Evolutionary conservation across 2,797 vertebrate species (phyloP), one percentile per base, ranked within the genome.

Genomic region (Neostethus bicornis): DNA sequence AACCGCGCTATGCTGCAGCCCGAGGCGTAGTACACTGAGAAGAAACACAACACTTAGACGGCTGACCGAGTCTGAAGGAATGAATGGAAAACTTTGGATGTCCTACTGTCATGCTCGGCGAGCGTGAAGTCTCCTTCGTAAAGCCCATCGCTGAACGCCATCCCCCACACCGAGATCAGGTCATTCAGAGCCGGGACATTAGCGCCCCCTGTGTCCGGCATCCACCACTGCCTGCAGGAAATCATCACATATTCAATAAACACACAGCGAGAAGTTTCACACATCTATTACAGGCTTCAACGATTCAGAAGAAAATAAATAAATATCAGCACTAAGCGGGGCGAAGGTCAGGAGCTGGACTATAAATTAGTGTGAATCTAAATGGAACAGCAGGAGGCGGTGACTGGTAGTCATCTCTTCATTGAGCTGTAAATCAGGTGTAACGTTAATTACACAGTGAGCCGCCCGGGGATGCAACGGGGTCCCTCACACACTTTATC

Each of bases 131-230:
- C 97, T 0, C 97, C 97, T 86, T 99, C 97, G 0, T 96, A 99
- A 0, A 99, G 91, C 21, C 97, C 96, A 0, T 99, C 97, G 2
- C 97, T 96, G 75, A 99, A 99, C 12, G 93, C 97, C 97, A 99
- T 99, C 16, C 92, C 95, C 97, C 97, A 99, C 55, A 98, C 93
- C 0, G 97, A 97, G 46, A 99, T 94, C 57, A 99, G 91, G 65
- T 99, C 96, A 1, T 99, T 99, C 49, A 99, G 87, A 17, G 97
- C 97, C 9, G 97, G 97, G 41, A 99, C 81, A 19, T 99, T 99
- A 44, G 97, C 96, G 39, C 97, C 97, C 76, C 97, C 97, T 7
- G 97, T 99, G 85, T 99, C 97, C 0, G 97, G 97, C 97, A 99
- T 99, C 97, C 97, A 99, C 97, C 97, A 99, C 64, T 99, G 97